Evolutionary conservation across 2,797 vertebrate species (phyloP).

Genomic region (Sebastes vulpes): DNA sequence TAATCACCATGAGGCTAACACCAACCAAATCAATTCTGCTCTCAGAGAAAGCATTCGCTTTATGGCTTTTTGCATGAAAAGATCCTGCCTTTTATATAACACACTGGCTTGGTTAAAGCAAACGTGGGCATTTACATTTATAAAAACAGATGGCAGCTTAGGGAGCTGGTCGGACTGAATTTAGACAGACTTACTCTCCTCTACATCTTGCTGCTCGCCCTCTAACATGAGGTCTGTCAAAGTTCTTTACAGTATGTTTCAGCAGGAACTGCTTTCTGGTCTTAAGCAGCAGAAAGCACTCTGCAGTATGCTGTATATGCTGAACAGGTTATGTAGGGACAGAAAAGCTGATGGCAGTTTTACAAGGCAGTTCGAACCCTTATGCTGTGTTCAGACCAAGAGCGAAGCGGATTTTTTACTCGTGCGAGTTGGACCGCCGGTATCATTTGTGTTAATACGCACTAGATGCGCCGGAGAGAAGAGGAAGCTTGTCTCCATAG

Average conservation of each 20-base stretch:
- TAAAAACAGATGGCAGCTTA: constrained; percentile 10
- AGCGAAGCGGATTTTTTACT: too few species aligned
- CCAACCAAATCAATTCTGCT: constrained; percentile 68
- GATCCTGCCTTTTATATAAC: constrained; percentile 45
- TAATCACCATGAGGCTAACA: constrained; percentile 63
- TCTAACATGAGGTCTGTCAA: background rate
- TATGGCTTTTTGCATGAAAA: constrained; percentile 54
- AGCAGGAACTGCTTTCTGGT: background rate
- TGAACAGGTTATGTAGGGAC: background rate
- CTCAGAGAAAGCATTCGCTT: constrained; percentile 58
- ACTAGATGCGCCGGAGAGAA: too few species aligned
- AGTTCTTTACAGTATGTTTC: background rate
- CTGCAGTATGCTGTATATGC: background rate
- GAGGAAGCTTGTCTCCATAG: too few species aligned
- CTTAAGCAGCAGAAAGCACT: background rate
- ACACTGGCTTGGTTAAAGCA: constrained; percentile 27
- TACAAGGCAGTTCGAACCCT: background rate
- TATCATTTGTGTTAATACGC: too few species aligned
- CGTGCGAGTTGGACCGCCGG: too few species aligned
- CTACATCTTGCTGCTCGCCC: background rate
- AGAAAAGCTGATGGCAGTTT: background rate
- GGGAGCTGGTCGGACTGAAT: constrained; percentile 7
- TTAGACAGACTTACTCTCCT: background rate
- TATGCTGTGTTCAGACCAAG: too few species aligned
- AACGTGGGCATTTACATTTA: background rate